Evolutionary conservation across 2,888 invertebrate genomes (phyloP), one percentile per base, ranked within the genome.

Genomic region (Chrysodeixis includens): DNA sequence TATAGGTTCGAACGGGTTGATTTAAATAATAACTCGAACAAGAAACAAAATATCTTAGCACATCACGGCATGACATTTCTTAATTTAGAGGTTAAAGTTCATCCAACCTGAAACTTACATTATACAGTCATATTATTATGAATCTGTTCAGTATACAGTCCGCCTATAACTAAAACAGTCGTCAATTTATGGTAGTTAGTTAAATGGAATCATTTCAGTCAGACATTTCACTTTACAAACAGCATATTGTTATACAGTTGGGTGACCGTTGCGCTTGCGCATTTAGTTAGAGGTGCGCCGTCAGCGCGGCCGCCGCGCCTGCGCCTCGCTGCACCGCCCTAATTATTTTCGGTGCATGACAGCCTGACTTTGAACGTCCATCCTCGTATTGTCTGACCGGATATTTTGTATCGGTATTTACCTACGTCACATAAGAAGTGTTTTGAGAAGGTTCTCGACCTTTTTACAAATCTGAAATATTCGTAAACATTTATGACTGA

Each of bases 271-370:
- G 80, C 63, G 68, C 64, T 65, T 52, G 73, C 67, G 68, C 74
- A 70, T 71, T 76, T 69, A 52, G 68, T 76, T 74, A 66, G 60
- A 76, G 80, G 77, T 74, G 79, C 68, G 82, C 76, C 77, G 63
- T 57, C 69, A 69, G 61, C 44, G 26, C 52, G 51, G 56, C 56
- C 66, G 76, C 69, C 26, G 26, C 26, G 26, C 2, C 60, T 69
- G 74, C 64, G 76, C 72, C 66, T 72, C 78, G 62, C 54, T 76
- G 69, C 76, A 82, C 66, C 69, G 81, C 69, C 74, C 83, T 74
- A 76, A 78, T 81, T 74, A 82, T 74, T 81, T 81, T 81, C 62
- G 74, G 76, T 62, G 79, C 78, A 76, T 71, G 79, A 79, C 82
- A 71, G 76, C 66, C 56, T 76, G 74, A 76, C 76, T 76, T 79